These are phyloP conservation scores for Anoplius nigerrimus DNA, from an alignment of 2,888 invertebrate genomes.

Conservation along the genomic window DNA sequence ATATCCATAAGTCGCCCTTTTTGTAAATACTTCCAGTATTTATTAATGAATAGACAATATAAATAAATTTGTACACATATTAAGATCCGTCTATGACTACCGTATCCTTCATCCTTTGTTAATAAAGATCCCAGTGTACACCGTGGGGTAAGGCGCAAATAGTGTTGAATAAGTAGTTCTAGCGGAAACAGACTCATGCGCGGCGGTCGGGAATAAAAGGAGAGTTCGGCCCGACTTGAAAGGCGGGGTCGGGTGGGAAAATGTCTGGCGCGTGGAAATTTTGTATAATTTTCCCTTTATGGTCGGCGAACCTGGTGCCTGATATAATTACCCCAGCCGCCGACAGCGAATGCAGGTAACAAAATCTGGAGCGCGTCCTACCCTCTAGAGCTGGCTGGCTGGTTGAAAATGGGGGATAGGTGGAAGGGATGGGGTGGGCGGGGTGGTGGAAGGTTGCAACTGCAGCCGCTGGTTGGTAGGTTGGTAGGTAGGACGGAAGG, in stretches of 20 bases:
- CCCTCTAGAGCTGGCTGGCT: not conserved
- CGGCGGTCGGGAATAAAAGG: too few relatives aligned
- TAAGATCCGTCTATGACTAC: too few relatives aligned
- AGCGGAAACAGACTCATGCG: too few relatives aligned
- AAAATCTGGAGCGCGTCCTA: constrained; percentile 51
- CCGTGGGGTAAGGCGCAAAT: too few relatives aligned
- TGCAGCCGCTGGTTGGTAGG: constrained; percentile 26
- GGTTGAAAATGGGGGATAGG: not conserved
- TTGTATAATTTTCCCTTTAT: constrained; percentile 46
- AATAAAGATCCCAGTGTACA: too few relatives aligned
- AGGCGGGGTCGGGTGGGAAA: not conserved
- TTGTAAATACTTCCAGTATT: too few relatives aligned
- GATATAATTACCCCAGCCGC: constrained; percentile 52
- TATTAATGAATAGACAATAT: too few relatives aligned
- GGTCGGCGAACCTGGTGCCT: constrained; percentile 42
- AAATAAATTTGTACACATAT: too few relatives aligned
- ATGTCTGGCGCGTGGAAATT: constrained; percentile 4
- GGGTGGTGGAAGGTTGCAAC: constrained; percentile 5
- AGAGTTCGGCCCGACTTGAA: not conserved
- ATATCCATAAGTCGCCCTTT: too few relatives aligned
- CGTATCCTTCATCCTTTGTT: too few relatives aligned
- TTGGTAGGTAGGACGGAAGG: not conserved
- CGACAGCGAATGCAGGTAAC: constrained; percentile 48
- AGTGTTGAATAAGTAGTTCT: too few relatives aligned
- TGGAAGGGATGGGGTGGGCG: constrained; percentile 1